Evolutionary conservation across 2,113 vertebrate genomes (phyloP), one percentile per base, ranked within the genome.

Genomic region (Strix aluco): DNA sequence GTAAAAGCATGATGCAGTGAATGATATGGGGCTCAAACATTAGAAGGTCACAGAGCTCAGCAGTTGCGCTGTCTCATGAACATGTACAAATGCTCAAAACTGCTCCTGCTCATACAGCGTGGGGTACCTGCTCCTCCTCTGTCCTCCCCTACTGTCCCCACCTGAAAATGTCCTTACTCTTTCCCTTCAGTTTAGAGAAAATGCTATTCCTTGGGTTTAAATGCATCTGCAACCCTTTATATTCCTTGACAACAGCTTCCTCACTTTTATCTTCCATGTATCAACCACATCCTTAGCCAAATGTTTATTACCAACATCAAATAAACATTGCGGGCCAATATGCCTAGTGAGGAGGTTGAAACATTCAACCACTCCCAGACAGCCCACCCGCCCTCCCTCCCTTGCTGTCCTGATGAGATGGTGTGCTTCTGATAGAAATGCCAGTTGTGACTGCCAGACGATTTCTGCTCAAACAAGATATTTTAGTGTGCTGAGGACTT

Each of bases 261-360:
- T 89, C 25, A 29, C 42, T 85, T 94, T 57, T 67, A 63, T 29
- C 15, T 88, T 74, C 51, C 27, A 15, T 17, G 4, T 20, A 86
- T 46, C 42, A 93, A 90, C 71, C 59, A 90, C 74, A 90, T 66
- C 71, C 90, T 86, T 30, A 69, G 61, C 40, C 86, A 92, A 94
- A 91, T 51, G 26, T 29, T 90, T 65, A 77, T 29, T 61, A 30
- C 36, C 54, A 75, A 62, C 32, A 69, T 27, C 34, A 87, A 80
- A 22, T 70, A 86, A 83, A 23, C 23, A 71, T 59, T 78, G 81
- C 0, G 0, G 22, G 23, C 46, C 47, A 78, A 13, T 36, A 70
- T 18, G 27, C 26, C 32, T 54, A 38, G 17, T 61, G 32, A 90
- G 54, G 58, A 59, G 19, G 29, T 66, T 86, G 74, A 90, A 92